Evolutionary conservation across 2,888 invertebrate species (phyloP).

Genomic region (Hirudinaria manillensis): DNA sequence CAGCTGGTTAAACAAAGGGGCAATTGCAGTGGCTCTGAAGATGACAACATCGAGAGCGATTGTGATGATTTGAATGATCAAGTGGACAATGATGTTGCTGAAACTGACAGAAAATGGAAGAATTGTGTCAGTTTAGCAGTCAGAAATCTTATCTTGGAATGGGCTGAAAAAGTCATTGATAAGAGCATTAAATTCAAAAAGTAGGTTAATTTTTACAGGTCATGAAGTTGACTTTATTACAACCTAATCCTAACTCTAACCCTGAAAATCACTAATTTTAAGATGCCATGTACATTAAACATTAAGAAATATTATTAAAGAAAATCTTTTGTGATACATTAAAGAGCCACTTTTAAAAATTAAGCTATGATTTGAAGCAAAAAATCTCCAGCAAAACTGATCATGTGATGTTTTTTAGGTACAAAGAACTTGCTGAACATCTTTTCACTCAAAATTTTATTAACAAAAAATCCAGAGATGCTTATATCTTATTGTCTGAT

Average conservation of each 20-base stretch:
- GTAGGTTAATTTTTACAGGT: slow-evolving; percentile 10
- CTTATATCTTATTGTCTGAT: slow-evolving; percentile 3
- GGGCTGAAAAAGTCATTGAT: slow-evolving; percentile 21
- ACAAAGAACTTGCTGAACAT: slow-evolving; percentile 3
- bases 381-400: no score
- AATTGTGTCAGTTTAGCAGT: background rate
- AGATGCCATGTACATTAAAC: no score
- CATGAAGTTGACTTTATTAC: background rate
- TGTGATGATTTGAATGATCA: slow-evolving; percentile 4
- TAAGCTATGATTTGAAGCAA: no score
- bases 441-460: slow-evolving; percentile 3
- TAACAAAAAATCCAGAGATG: background rate
- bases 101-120: background rate
- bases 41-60: background rate
- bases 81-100: background rate
- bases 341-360: no score
- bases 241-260: no score
- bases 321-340: no score
- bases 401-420: background rate
- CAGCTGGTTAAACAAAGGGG: no score
- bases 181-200: slow-evolving; percentile 17
- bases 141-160: slow-evolving; percentile 10
- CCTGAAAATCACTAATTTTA: no score
- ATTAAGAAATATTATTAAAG: no score
- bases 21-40: slow-evolving; percentile 3